Conservation (phyloP, 2,888 invertebrate genomes). For the Agonopterix subpropinquella region DNA sequence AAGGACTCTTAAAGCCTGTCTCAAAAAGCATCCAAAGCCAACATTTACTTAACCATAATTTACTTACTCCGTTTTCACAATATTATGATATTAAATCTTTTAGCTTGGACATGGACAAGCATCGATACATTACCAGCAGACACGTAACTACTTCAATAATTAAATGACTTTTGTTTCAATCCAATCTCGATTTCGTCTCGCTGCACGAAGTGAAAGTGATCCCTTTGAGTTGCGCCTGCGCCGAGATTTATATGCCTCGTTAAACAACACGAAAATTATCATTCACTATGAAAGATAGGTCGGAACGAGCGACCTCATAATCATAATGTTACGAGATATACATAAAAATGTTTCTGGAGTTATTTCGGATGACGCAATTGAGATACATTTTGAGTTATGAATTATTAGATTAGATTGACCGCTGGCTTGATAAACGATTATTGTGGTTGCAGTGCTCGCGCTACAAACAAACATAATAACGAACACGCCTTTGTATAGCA, state of each 20-base stretch:
- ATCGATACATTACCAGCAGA: constrained; percentile 2
- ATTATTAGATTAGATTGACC: constrained; percentile 2
- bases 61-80: too few relatives aligned
- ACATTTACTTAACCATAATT: too few relatives aligned
- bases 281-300: constrained; percentile 32
- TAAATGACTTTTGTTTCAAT: constrained; percentile 21
- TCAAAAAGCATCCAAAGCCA: too few relatives aligned
- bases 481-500: too few relatives aligned
- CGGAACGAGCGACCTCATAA: constrained; percentile 19
- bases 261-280: constrained; percentile 27
- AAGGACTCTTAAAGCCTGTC: too few relatives aligned
- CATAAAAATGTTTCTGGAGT: constrained; percentile 4
- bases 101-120: too few relatives aligned
- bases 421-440: constrained; percentile 5
- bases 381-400: constrained; percentile 5
- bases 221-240: constrained; percentile 25
- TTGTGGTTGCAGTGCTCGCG: constrained; percentile 3
- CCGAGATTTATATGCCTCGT: constrained; percentile 35
- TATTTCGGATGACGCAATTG: constrained; percentile 13
- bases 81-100: too few relatives aligned
- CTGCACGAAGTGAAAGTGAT: constrained; percentile 40
- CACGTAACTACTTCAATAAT: not conserved
- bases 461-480: too few relatives aligned
- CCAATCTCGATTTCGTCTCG: constrained; percentile 33
- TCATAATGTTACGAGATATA: not conserved